Evolutionary conservation across 2,888 invertebrate genomes (phyloP), one percentile per base, ranked within the genome.

Genomic region (Tenthredo mesomela): DNA sequence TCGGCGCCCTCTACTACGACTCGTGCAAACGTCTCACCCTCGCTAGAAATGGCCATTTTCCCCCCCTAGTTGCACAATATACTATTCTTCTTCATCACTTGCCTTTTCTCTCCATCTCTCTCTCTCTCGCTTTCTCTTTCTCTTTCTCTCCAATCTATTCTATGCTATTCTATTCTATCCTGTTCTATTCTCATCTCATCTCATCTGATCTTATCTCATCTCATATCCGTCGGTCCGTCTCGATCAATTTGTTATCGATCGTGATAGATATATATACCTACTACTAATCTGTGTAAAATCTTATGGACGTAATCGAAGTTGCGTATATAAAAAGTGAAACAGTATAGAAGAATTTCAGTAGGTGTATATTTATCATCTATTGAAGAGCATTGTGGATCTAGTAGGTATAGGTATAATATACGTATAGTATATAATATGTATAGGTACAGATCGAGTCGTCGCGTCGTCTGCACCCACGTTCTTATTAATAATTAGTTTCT

Each of bases 401-500:
- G 40, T 43, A 43, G 10, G 40, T 43, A 43, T 43, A 43, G 47
- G 47, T 10, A 29, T 29, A 2, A 29, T 29, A 29, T 29, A 29
- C 29, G 1, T 29, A 29, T 21, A 58, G 15, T 47, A 15, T 21
- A 58, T 21, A 58, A 18, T 61, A 61, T 25, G 10, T 25, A 7
- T 12, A 25, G 21, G 6, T 6, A 33, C 5, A 12, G 1, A 18
- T 10, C 29, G 33, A 6, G 15, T 33, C 25, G 6, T 12, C 10
- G 4, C 29, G 33, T 12, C 21, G 18, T 25, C 29, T 15, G 33
- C 33, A 33, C 67, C 67, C 67, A 67, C 29, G 67, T 67, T 67
- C 67, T 67, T 33, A 67, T 67, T 67, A 67, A 67, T 67, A 67
- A 67, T 67, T 67, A 67, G 33, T 67, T 67, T 15, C 67, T 12